Evolutionary conservation across 1,140 invertebrate genomes (phyloP).

Genomic region (Drosophila varians): DNA sequence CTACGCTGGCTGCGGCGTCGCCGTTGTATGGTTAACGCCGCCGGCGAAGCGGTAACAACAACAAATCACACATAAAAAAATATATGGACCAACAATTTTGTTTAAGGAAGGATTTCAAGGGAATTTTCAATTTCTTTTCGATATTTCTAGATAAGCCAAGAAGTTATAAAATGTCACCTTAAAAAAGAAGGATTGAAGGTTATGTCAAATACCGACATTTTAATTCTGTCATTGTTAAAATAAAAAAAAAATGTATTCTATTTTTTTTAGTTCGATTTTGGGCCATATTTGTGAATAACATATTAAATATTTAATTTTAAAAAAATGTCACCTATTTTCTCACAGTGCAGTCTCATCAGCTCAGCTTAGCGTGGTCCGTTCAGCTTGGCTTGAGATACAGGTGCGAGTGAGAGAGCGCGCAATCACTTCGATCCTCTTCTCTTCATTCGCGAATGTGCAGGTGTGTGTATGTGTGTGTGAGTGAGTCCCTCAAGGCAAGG

Average conservation of each 20-base stretch:
- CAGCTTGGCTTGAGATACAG: conserved; percentile 74
- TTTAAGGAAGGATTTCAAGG: no score
- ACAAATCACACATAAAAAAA: conserved; percentile 3
- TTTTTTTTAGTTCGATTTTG: no score
- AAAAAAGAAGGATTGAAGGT: no score
- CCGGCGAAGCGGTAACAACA: conserved; percentile 71
- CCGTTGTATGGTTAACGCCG: conserved; percentile 71
- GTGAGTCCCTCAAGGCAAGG: conserved; percentile 69
- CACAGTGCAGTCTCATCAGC: conserved; percentile 26
- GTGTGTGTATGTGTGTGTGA: conserved; percentile 12
- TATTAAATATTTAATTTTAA: background rate
- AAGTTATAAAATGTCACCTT: no score
- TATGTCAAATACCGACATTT: no score
- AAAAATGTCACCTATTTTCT: background rate
- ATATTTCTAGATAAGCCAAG: no score
- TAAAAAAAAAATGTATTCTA: no score
- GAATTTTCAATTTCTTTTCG: no score
- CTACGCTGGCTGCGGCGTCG: conserved; percentile 29
- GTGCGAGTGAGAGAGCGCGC: conserved; percentile 29
- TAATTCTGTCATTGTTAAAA: no score
- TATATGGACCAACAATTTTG: no score
- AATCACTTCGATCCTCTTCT: conserved; percentile 34
- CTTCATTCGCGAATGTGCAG: background rate
- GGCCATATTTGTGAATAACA: no score
- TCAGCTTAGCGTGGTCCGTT: conserved; percentile 76